These are phyloP conservation scores for Sceliomorpha sp. DNA, from an alignment of 2,888 invertebrate genomes.

Conservation along the genomic window DNA sequence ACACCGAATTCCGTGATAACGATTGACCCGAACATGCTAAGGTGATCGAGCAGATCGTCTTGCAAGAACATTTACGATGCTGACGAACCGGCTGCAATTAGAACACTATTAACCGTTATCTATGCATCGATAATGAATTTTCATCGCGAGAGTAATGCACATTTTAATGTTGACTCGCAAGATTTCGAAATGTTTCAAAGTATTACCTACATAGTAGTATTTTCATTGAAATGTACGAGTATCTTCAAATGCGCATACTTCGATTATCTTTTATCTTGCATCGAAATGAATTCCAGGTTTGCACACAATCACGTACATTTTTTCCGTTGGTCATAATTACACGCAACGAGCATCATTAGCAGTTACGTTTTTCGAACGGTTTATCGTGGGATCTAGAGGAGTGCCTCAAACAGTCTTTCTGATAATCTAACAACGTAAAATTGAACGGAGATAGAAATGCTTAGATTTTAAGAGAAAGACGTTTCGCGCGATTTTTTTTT, in stretches of 20 bases:
- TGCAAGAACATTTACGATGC: conserved; percentile 61
- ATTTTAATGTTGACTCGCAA: too few species aligned
- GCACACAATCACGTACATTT: conserved; percentile 72
- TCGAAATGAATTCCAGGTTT: conserved; percentile 64
- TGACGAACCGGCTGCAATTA: too few species aligned
- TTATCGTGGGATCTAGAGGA: conserved; percentile 64
- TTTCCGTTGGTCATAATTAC: conserved; percentile 75
- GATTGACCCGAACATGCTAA: conserved; percentile 76
- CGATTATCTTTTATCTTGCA: conserved; percentile 69
- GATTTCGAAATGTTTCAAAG: too few species aligned
- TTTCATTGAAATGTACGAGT: too few species aligned
- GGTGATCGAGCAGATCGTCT: conserved; percentile 76
- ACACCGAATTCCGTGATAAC: conserved; percentile 78
- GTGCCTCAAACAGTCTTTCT: conserved; percentile 24
- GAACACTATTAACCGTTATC: too few species aligned
- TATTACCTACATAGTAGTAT: too few species aligned
- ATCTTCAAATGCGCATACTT: background rate
- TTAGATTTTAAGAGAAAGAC: conserved; percentile 3
- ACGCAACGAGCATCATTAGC: conserved; percentile 56
- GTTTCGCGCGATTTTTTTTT: background rate
- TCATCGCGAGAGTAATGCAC: too few species aligned
- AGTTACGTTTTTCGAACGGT: conserved; percentile 51
- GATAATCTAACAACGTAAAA: conserved; percentile 7
- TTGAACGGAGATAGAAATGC: background rate
- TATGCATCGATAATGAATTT: too few species aligned